Evolutionary conservation across 1,140 invertebrate genomes (phyloP), one percentile per base, ranked within the genome.

Genomic region (Ctenoplectra terminalis): DNA sequence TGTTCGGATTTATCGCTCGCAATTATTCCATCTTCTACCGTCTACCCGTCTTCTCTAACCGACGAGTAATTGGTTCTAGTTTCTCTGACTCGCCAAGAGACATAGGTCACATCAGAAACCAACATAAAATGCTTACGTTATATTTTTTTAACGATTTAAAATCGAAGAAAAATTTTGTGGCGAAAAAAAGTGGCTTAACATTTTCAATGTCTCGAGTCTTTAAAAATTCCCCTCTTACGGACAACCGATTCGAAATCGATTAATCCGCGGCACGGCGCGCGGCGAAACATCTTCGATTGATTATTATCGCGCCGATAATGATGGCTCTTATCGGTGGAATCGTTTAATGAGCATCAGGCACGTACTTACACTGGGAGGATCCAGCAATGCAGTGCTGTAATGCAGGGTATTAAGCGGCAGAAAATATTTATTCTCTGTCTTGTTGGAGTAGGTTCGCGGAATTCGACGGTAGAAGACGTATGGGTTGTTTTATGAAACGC

Each of bases 231-330:
- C 20, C 8, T 34, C 20, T 0, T 1, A 2, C 17, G 9, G 48
- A 31, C 56, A 34, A 43, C 37, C 23, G 58, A 37, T 70, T 56
- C 1, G 26, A 23, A 26, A 56, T 54, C 37, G 64, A 80, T 73
- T 48, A 60, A 46, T 31, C 34, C n/a, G 31, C 11, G n/a, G 1
- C 50, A 40, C 31, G 56, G 29, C 26, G 40, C 20, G 46, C 29
- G 43, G 31, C n/a, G 56, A n/a, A 74, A n/a, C 46, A 64, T 63
- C 9, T 54, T 11, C 58, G 46, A 76, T 69, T 75, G 72, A 69
- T 82, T 74, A 76, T 82, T 75, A 82, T 82, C 54, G 46, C 50
- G 50, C 52, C 37, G 72, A 76, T 82, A 82, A 82, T 82, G 63
- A 58, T 61, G 58, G 26, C 46, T 48, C 52, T 13, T 74, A 73